These are phyloP conservation scores for Ceratosolen solmsi DNA, from an alignment of 1,140 invertebrate species.

Conservation along the genomic window DNA sequence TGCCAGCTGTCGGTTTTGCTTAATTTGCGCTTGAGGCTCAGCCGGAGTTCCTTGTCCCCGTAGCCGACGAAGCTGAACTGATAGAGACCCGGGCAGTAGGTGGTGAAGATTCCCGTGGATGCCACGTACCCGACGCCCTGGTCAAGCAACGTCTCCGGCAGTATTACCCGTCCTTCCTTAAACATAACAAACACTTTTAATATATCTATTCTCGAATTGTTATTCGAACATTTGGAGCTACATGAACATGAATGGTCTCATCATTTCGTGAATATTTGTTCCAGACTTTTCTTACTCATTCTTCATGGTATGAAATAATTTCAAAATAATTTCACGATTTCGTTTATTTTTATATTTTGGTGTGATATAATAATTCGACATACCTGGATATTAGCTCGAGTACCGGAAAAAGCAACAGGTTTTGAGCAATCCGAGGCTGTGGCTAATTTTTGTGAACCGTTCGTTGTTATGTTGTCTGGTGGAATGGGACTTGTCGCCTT, in stretches of 20 bases:
- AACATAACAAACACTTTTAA: slow-evolving; percentile 47
- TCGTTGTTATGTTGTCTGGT: slow-evolving; percentile 64
- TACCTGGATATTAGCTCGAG: slow-evolving; percentile 61
- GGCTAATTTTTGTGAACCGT: slow-evolving; percentile 67
- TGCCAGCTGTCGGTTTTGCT: slow-evolving; percentile 67
- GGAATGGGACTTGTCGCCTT: slow-evolving; percentile 62
- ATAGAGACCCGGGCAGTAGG: slow-evolving; percentile 74
- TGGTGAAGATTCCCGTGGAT: slow-evolving; percentile 73
- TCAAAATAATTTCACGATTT: no score
- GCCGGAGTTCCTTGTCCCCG: slow-evolving; percentile 62
- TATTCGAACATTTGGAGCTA: no score
- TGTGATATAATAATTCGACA: no score
- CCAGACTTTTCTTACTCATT: no score
- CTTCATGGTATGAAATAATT: no score
- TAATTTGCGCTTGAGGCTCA: slow-evolving; percentile 66
- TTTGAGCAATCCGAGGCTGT: slow-evolving; percentile 71
- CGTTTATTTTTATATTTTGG: no score
- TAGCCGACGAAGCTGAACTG: slow-evolving; percentile 73
- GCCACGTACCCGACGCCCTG: slow-evolving; percentile 72
- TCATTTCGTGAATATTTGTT: no score
- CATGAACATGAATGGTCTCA: no score
- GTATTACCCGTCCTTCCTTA: slow-evolving; percentile 62
- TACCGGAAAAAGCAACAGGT: slow-evolving; percentile 71
- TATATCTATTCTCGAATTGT: not conserved
- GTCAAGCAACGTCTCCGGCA: slow-evolving; percentile 67